These are phyloP conservation scores for Cantharis rustica DNA, from an alignment of 2,888 invertebrate genomes.

Conservation along the genomic window DNA sequence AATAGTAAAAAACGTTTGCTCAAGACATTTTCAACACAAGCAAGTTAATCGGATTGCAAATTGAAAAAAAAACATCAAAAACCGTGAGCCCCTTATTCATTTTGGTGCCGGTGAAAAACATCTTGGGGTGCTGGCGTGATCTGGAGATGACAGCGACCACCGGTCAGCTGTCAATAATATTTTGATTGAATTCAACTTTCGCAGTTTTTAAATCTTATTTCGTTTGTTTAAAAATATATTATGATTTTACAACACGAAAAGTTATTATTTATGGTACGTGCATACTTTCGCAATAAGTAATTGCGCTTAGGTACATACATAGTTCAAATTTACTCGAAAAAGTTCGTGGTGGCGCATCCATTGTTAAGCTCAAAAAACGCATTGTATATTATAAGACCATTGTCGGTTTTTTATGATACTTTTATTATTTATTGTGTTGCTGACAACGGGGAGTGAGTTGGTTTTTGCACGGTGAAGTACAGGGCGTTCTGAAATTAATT, in stretches of 20 bases:
- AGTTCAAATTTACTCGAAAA: not conserved
- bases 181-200: constrained; percentile 14
- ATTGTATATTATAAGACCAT: constrained; percentile 6
- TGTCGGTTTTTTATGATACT: constrained; percentile 14
- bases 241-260: not conserved
- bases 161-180: constrained; percentile 48
- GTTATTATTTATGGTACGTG: not conserved
- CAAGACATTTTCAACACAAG: constrained; percentile 48
- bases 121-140: constrained; percentile 39
- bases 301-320: not conserved
- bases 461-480: constrained; percentile 3
- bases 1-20: constrained; percentile 37
- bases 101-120: constrained; percentile 31
- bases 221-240: not conserved
- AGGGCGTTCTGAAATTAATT: constrained; percentile 6
- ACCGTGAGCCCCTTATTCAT: constrained; percentile 44
- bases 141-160: constrained; percentile 49
- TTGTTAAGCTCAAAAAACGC: constrained; percentile 6
- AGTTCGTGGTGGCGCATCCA: constrained; percentile 11
- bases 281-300: not conserved
- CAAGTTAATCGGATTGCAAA: constrained; percentile 52
- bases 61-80: constrained; percentile 50
- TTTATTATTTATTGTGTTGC: constrained; percentile 17
- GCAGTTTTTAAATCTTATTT: not conserved
- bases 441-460: constrained; percentile 17